phyloP scores from a whole-genome alignment of 2,888 invertebrate species.

The Dexiosoma caninum region DNA sequence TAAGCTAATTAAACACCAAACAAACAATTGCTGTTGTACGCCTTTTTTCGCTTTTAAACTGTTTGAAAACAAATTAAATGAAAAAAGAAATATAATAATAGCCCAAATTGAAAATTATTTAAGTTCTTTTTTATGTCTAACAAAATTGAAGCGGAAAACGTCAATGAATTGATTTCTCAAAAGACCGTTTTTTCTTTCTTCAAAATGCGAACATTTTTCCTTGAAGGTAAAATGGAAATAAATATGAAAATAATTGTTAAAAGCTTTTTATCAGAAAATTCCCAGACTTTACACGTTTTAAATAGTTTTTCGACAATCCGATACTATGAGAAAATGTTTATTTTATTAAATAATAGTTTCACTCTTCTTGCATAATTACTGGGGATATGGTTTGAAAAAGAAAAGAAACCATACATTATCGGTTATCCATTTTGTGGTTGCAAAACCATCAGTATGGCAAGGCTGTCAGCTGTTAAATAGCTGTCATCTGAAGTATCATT shows the following conservation, averaged over 20 bases:
- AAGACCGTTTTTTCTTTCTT: neutral
- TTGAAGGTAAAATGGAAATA: neutral
- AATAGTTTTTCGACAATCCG: too few relatives aligned
- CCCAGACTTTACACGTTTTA: neutral
- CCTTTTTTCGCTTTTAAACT: constrained; percentile 5
- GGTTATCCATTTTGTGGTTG: too few relatives aligned
- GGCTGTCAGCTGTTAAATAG: too few relatives aligned
- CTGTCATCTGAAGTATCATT: too few relatives aligned
- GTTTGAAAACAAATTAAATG: too few relatives aligned
- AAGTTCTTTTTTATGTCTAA: neutral
- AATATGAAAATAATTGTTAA: neutral
- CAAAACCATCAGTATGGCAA: too few relatives aligned
- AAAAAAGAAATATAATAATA: neutral
- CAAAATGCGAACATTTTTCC: neutral
- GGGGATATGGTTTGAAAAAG: too few relatives aligned
- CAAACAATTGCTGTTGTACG: constrained; percentile 11
- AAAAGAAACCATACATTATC: too few relatives aligned
- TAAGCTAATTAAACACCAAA: constrained; percentile 37
- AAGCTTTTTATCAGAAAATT: neutral
- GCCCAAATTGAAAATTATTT: neutral
- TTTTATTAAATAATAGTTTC: too few relatives aligned
- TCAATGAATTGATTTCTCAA: neutral
- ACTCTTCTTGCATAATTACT: too few relatives aligned
- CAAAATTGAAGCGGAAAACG: neutral
- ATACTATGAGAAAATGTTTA: neutral